Percentiles rank a stretch among this genome's conserved stretches.
These are phyloP conservation scores for Chloromyia formosa DNA, from an alignment of 2,888 invertebrate genomes.

Conservation along the genomic window DNA sequence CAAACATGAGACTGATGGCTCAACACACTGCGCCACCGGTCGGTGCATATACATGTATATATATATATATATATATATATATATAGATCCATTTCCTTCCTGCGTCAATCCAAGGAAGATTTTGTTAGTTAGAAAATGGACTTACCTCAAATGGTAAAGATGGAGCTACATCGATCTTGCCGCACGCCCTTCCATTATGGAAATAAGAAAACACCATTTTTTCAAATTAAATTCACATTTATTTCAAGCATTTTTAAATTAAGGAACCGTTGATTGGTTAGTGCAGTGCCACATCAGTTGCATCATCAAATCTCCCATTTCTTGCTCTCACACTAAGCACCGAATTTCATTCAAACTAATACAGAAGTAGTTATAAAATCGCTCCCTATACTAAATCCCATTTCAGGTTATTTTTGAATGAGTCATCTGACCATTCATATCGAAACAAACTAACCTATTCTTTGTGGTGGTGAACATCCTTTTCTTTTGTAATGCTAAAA, in stretches of 20 bases:
- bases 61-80: no score
- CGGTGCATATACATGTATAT: no score
- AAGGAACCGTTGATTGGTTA: constrained; percentile 13
- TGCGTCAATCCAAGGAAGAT: no score
- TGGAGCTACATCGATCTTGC: no score
- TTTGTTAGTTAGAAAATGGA: no score
- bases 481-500: constrained; percentile 87
- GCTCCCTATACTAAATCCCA: not conserved
- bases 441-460: constrained; percentile 61
- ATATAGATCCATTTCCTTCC: no score
- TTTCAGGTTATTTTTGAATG: not conserved
- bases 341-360: not conserved
- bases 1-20: no score
- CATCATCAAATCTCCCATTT: not conserved
- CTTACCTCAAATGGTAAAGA: no score
- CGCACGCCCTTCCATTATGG: no score
- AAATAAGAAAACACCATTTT: no score
- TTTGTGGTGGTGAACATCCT: constrained; percentile 65
- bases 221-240: not conserved
- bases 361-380: not conserved
- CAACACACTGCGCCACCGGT: no score
- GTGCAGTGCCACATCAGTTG: constrained; percentile 5
- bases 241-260: constrained; percentile 8
- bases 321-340: constrained; percentile 9
- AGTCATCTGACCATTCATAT: not conserved